A percentile compares a stretch with the other conserved stretches of the same genome.
Conservation (phyloP, 2,113 vertebrate genomes). For the Panthera leo region DNA sequence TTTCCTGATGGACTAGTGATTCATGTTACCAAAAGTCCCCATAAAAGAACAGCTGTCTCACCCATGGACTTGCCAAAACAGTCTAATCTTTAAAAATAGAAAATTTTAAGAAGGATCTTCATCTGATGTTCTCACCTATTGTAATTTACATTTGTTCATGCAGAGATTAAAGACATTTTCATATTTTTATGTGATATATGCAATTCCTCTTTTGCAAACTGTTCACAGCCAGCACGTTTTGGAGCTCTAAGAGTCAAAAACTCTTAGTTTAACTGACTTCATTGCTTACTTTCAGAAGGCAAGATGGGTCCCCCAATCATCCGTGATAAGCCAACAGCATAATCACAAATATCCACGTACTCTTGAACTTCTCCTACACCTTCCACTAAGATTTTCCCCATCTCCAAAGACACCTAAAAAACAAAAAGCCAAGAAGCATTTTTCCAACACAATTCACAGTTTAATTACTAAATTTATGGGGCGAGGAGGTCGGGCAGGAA, state of each 20-base stretch:
- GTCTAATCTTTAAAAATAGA: neutral
- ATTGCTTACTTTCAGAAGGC: slow-evolving; percentile 94
- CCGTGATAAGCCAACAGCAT: slow-evolving; percentile 96
- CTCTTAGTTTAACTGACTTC: neutral
- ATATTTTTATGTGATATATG: neutral
- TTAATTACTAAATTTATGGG: neutral
- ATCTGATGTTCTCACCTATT: neutral
- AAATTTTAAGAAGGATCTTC: neutral
- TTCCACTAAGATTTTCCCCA: slow-evolving; percentile 98
- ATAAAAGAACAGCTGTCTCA: neutral
- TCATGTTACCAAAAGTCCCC: neutral
- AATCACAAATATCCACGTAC: slow-evolving; percentile 97
- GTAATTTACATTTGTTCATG: neutral
- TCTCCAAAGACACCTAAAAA: slow-evolving; percentile 94
- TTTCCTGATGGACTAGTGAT: neutral
- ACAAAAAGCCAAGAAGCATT: neutral
- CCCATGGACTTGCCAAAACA: neutral
- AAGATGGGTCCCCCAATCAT: slow-evolving; percentile 97
- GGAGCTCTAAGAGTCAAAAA: neutral
- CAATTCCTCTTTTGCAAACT: neutral
- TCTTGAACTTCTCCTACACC: slow-evolving; percentile 98
- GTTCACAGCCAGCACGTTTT: neutral
- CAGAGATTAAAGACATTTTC: neutral
- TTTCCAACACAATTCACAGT: neutral
- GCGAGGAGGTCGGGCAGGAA: neutral